Percentiles rank a stretch among this genome's conserved stretches.
These are phyloP conservation scores for Ectemnius continuus DNA, from an alignment of 2,888 invertebrate genomes.

Conservation along the genomic window DNA sequence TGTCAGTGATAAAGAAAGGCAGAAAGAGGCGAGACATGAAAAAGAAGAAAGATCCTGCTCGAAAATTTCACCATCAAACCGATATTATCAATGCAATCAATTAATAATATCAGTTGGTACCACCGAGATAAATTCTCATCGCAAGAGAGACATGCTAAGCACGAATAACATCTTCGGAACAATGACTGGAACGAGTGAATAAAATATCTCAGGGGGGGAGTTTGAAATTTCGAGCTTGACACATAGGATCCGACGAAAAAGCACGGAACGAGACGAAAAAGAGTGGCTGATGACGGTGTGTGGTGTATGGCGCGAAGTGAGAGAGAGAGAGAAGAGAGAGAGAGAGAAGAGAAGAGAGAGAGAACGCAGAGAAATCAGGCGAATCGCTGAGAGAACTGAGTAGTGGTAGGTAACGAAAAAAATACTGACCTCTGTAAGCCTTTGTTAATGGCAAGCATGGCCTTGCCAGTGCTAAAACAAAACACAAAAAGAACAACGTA, in stretches of 20 bases:
- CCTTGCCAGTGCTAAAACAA: conserved; percentile 89
- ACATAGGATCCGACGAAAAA: no score
- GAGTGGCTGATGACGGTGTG: no score
- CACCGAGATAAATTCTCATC: neutral
- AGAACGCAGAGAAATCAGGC: neutral
- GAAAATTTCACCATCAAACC: conserved; percentile 25
- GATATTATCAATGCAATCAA: no score
- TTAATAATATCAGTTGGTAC: no score
- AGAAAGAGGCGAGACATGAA: conserved; percentile 27
- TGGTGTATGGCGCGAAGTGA: no score
- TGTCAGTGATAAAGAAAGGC: conserved; percentile 17
- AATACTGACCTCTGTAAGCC: conserved; percentile 88
- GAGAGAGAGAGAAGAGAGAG: no score
- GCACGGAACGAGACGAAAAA: no score
- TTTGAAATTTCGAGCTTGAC: no score
- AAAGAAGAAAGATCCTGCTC: conserved; percentile 20
- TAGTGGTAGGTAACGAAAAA: conserved; percentile 75
- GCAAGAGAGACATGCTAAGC: neutral
- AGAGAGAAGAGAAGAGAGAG: no score
- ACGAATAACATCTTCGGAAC: neutral
- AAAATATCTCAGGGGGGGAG: no score
- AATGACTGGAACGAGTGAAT: no score
- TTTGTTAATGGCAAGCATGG: conserved; percentile 91
- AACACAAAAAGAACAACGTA: conserved; percentile 80
- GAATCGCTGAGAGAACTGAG: conserved; percentile 40